Conservation (phyloP, 2,888 invertebrate species). For the Molanna angustata region DNA sequence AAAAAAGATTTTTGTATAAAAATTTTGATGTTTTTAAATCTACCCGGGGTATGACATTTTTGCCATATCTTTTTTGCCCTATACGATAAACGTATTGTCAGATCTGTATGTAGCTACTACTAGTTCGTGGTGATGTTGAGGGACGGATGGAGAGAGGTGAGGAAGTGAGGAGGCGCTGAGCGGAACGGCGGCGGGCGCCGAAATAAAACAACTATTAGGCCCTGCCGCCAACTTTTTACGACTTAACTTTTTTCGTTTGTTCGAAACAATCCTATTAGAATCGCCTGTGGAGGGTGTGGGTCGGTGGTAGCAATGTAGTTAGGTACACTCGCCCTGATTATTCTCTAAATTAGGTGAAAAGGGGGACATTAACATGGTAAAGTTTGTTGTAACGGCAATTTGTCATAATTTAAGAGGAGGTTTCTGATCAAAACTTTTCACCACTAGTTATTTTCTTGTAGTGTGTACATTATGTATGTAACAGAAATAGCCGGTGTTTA, state of each 20-base stretch:
- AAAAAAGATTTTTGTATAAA: too few species aligned
- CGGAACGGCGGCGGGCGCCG: conserved; percentile 1
- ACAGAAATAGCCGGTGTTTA: too few species aligned
- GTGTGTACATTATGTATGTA: too few species aligned
- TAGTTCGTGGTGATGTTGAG: not conserved
- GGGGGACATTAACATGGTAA: conserved; percentile 17
- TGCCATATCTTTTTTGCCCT: too few species aligned
- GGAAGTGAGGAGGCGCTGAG: not conserved
- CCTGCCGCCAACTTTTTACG: conserved; percentile 28
- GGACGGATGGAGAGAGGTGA: not conserved
- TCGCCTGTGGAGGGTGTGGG: conserved; percentile 12
- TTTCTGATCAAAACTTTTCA: conserved; percentile 18
- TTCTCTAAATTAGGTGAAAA: conserved; percentile 28
- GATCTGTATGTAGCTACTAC: too few species aligned
- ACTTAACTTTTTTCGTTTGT: conserved; percentile 32
- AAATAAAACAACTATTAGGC: conserved; percentile 29
- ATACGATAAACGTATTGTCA: too few species aligned
- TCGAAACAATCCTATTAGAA: conserved; percentile 30
- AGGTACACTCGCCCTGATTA: conserved; percentile 16
- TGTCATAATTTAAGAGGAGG: conserved; percentile 17
- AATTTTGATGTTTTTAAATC: too few species aligned
- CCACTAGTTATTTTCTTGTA: too few species aligned
- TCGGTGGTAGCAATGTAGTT: too few species aligned
- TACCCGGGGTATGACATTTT: too few species aligned
- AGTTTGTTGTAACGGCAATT: conserved; percentile 17